Evolutionary conservation across 2,113 vertebrate species (phyloP).

Genomic region (Ceratotherium simum): DNA sequence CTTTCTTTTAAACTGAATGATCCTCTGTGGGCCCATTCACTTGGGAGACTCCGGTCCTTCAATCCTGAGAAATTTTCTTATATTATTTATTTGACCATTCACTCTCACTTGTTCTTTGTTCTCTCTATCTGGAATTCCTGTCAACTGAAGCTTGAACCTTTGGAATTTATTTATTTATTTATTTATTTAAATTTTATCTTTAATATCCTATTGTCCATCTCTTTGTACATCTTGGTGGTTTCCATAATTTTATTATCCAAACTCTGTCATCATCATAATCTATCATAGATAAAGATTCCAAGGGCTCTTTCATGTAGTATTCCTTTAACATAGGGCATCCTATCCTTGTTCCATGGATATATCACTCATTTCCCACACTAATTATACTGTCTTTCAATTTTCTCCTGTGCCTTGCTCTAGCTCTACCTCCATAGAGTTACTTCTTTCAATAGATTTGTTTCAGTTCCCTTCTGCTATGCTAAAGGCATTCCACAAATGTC

Average conservation of each 20-base stretch:
- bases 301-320: not conserved
- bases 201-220: not conserved
- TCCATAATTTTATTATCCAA: not conserved
- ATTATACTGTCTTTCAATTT: constrained; percentile 22
- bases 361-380: not conserved
- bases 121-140: not conserved
- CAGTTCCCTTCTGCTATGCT: not conserved
- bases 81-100: constrained; percentile 21
- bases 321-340: not conserved
- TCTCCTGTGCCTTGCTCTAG: not conserved
- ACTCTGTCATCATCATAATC: not conserved
- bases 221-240: not conserved
- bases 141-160: not conserved
- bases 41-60: not conserved
- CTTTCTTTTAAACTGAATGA: constrained; percentile 1
- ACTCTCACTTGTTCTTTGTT: not conserved
- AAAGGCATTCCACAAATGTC: not conserved
- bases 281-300: not conserved
- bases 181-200: not conserved
- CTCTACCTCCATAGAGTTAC: not conserved
- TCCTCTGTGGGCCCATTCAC: not conserved
- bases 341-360: not conserved
- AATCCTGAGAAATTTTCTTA: not conserved
- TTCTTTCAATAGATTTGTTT: not conserved
- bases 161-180: not conserved